phyloP scores from a whole-genome alignment of 2,113 vertebrate genomes.

The Silurus asotus region DNA sequence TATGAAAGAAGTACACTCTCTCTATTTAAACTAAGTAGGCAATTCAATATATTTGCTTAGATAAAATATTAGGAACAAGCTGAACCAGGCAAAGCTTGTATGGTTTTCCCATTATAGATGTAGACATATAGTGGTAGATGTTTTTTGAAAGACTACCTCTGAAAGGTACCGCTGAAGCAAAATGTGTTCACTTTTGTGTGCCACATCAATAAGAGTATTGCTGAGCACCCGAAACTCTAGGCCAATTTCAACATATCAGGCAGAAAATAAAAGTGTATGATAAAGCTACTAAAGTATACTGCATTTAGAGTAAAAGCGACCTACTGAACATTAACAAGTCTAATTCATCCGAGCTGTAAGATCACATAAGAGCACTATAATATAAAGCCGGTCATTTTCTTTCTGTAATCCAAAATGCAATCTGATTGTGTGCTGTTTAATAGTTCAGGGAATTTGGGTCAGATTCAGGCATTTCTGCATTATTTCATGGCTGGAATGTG shows the following conservation, averaged over 20 bases:
- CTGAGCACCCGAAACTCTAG: not conserved
- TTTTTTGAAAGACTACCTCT: not conserved
- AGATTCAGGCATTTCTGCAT: not conserved
- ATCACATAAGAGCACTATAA: not conserved
- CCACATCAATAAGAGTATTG: not conserved
- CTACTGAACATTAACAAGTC: not conserved
- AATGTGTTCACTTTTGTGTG: not conserved
- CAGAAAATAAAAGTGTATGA: not conserved
- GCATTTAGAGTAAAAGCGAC: not conserved
- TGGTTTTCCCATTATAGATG: not conserved
- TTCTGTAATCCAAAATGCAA: not conserved
- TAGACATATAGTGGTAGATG: not conserved
- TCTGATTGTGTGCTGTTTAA: slow-evolving; percentile 3
- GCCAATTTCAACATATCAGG: not conserved
- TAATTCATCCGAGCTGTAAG: slow-evolving; percentile 1
- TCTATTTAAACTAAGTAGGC: not conserved
- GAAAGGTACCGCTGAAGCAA: not conserved
- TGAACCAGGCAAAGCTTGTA: not conserved
- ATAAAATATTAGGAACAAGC: slow-evolving; percentile 1
- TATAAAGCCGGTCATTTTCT: not conserved
- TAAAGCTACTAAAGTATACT: not conserved
- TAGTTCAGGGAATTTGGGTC: not conserved
- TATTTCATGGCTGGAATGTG: slow-evolving; percentile 8
- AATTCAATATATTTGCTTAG: not conserved
- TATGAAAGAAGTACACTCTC: slow-evolving; percentile 1